Percentiles rank a stretch among this genome's conserved stretches.
Conservation (phyloP, 1,140 invertebrate species). For the Leguminivora glycinivorella region DNA sequence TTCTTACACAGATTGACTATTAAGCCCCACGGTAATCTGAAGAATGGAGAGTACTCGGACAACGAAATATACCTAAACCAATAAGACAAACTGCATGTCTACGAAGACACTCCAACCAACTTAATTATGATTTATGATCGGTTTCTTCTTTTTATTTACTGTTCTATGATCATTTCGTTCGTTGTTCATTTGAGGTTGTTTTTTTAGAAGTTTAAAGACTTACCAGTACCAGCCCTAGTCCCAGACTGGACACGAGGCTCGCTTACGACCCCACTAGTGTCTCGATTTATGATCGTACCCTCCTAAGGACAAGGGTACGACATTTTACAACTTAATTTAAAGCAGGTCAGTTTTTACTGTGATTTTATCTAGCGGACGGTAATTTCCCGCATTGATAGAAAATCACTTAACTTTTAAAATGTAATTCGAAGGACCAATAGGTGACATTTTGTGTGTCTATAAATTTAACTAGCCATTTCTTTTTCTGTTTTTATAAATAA, state of each 20-base stretch:
- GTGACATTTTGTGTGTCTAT: neutral
- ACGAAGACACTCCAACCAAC: no score
- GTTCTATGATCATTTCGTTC: no score
- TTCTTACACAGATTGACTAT: no score
- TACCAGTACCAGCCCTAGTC: constrained; percentile 7
- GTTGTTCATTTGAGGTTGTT: neutral
- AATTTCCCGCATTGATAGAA: constrained; percentile 10
- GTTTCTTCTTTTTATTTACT: no score
- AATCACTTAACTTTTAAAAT: constrained; percentile 1
- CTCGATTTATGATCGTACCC: constrained; percentile 65
- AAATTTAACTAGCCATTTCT: neutral
- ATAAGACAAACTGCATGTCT: no score
- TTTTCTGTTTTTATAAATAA: neutral
- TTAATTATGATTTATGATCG: no score
- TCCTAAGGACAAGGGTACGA: constrained; percentile 52
- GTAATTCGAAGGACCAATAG: neutral
- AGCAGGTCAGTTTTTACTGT: constrained; percentile 40
- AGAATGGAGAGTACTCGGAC: no score
- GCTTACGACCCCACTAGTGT: constrained; percentile 64
- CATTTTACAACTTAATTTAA: constrained; percentile 71
- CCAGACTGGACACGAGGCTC: constrained; percentile 33
- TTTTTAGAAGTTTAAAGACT: neutral
- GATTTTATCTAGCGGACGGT: constrained; percentile 33
- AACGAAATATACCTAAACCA: no score
- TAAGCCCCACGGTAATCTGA: no score